A percentile compares a stretch with the other conserved stretches of the same genome.
phyloP scores from a whole-genome alignment of 2,797 vertebrate genomes.

The Oophaga sylvatica region DNA sequence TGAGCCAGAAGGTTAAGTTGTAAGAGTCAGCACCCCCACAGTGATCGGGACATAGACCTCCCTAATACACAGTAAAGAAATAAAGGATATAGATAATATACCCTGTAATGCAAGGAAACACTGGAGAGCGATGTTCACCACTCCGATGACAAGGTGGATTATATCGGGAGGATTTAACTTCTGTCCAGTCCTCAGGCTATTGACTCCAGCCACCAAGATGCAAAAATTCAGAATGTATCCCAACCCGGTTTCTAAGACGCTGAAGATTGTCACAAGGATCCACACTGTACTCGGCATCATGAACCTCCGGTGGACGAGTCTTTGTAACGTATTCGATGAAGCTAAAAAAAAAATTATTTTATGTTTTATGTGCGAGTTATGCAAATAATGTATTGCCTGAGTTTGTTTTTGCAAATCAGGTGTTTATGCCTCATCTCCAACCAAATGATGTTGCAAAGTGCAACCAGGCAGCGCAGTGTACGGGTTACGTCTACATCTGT shows the following conservation, averaged over 20 bases:
- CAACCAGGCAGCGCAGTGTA: no score
- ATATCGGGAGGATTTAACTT: neutral
- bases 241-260: neutral
- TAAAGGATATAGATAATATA: no score
- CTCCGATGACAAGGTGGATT: neutral
- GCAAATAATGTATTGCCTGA: neutral
- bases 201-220: neutral
- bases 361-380: neutral
- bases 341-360: neutral
- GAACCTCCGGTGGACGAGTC: neutral
- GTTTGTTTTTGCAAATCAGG: no score
- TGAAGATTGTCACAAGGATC: neutral
- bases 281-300: neutral
- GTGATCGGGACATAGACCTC: neutral
- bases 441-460: no score
- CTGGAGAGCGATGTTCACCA: conserved; percentile 1
- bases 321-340: neutral
- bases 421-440: no score
- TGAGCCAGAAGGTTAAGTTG: conserved; percentile 30
- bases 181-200: neutral
- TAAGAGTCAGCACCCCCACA: neutral
- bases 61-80: neutral
- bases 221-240: neutral
- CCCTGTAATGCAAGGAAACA: neutral
- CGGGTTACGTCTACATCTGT: no score